These are phyloP conservation scores for cattle (Bos taurus) DNA, from an alignment of 2,113 vertebrate genomes.

Conservation along the genomic window ARS-UCD2.0 NC_037342.1:23485501-23486000, in stretches of 20 bases:
- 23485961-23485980: not conserved
- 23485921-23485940: not conserved
- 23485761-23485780: not conserved
- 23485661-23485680: not conserved
- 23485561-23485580: not conserved
- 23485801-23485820: not conserved
- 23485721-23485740: not conserved
- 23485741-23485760: not conserved
- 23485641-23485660: not conserved
- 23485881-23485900: conserved; percentile 22
- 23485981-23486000: not conserved
- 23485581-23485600: not conserved
- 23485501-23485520: not conserved
- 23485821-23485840: conserved; percentile 18
- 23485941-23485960: not conserved
- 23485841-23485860: not conserved
- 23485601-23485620: not conserved
- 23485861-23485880: not conserved
- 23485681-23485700: not conserved
- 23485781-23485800: not conserved
- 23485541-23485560: not conserved
- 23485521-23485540: conserved; percentile 6
- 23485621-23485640: not conserved
- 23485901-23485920: not conserved
- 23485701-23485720: not conserved